These are phyloP conservation scores for Epizoanthus rinbou DNA, from an alignment of 92 coral and sea anemone genomes.

Conservation along the genomic window DNA sequence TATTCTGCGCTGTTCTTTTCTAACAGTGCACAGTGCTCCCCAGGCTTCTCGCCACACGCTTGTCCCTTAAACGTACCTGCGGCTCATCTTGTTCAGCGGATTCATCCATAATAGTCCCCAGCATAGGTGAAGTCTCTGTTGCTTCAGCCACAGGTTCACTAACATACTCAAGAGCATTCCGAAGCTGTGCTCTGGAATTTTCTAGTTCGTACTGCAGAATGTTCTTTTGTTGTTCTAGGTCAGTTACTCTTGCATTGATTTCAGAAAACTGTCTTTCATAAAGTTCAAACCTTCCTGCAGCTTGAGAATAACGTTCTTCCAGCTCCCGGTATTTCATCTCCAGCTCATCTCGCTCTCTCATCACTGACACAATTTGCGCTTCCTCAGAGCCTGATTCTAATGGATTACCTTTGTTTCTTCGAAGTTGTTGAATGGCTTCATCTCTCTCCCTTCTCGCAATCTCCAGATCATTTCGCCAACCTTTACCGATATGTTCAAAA, in stretches of 20 bases:
- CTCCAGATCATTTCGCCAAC: slow-evolving; percentile 94
- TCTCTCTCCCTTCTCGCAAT: slow-evolving; percentile 76
- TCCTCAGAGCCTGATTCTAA: not conserved
- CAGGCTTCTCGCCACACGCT: not conserved
- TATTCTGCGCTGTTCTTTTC: not conserved
- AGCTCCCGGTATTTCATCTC: slow-evolving; percentile 32
- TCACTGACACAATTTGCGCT: not conserved
- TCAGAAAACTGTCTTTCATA: slow-evolving; percentile 44
- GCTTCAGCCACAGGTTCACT: not conserved
- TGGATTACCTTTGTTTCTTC: slow-evolving; percentile 10
- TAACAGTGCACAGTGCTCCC: not conserved
- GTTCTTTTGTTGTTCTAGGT: slow-evolving; percentile 60
- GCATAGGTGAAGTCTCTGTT: not conserved
- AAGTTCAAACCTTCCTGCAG: slow-evolving; percentile 33
- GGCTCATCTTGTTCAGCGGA: slow-evolving; percentile 24
- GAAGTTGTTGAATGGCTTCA: slow-evolving; percentile 48
- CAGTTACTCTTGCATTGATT: slow-evolving; percentile 42
- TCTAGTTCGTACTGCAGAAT: slow-evolving; percentile 59
- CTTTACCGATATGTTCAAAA: slow-evolving; percentile 94
- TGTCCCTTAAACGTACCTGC: slow-evolving; percentile 49
- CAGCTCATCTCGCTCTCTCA: slow-evolving; percentile 11
- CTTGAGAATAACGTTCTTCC: slow-evolving; percentile 10
- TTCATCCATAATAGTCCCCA: not conserved
- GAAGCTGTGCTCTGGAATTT: slow-evolving; percentile 38
- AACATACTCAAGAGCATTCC: slow-evolving; percentile 26